These are phyloP conservation scores for Adoxophyes honmai DNA, from an alignment of 1,140 invertebrate genomes.

Conservation along the genomic window DNA sequence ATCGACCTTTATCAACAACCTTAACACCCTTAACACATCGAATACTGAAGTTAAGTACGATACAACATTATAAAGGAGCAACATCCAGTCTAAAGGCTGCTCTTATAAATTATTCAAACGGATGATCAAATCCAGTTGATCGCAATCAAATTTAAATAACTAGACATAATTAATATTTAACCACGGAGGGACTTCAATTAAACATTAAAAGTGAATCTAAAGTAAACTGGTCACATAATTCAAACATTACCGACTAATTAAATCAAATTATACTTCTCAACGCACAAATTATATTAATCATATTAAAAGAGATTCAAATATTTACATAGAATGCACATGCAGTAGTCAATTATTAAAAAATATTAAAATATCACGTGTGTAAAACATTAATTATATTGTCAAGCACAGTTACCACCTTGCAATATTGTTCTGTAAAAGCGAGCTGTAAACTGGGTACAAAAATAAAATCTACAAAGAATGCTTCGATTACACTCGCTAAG, in stretches of 20 bases:
- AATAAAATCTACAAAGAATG: no score
- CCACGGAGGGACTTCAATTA: background rate
- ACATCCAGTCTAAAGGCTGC: background rate
- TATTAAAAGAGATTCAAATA: conserved; percentile 14
- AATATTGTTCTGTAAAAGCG: no score
- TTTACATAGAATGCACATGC: background rate
- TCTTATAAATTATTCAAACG: background rate
- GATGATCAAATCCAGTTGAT: conserved; percentile 9
- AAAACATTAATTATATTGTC: background rate
- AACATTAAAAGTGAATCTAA: conserved; percentile 1
- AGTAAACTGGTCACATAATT: conserved; percentile 8
- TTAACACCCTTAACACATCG: conserved; percentile 1
- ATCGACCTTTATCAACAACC: conserved; percentile 5
- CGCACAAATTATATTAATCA: background rate
- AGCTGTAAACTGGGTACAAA: no score
- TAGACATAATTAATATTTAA: background rate
- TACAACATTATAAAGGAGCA: conserved; percentile 7
- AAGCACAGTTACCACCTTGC: no score
- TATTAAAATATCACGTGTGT: conserved; percentile 5
- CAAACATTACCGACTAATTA: conserved; percentile 8
- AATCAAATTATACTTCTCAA: conserved; percentile 15
- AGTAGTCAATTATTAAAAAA: background rate
- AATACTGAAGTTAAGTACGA: conserved; percentile 17
- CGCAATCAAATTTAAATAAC: background rate
- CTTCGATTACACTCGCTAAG: no score